These are phyloP conservation scores for Actenoides lindsayi DNA, from an alignment of 2,113 vertebrate genomes.

Conservation along the genomic window DNA sequence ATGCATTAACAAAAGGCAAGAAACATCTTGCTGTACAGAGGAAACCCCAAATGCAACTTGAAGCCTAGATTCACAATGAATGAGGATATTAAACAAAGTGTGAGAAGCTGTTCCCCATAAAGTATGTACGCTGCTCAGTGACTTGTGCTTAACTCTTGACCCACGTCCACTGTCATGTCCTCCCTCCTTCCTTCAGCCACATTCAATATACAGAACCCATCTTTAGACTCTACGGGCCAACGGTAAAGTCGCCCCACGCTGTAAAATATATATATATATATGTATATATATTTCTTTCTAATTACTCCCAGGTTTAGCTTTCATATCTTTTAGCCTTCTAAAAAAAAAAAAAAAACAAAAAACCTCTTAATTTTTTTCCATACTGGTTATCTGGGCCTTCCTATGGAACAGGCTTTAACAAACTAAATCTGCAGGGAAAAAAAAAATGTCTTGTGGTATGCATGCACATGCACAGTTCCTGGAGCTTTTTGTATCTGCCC, in stretches of 20 bases:
- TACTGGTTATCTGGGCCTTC: conserved; percentile 78
- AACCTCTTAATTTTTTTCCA: conserved; percentile 49
- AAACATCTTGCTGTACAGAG: conserved; percentile 85
- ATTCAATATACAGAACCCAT: conserved; percentile 67
- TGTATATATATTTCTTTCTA: conserved; percentile 73
- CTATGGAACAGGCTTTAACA: conserved; percentile 87
- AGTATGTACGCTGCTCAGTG: conserved; percentile 78
- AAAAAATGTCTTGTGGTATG: conserved; percentile 86
- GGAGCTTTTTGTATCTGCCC: conserved; percentile 66
- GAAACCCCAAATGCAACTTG: conserved; percentile 87
- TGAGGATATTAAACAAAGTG: conserved; percentile 83
- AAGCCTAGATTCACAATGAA: conserved; percentile 88
- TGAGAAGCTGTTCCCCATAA: conserved; percentile 88
- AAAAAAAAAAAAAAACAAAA: conserved; percentile 69
- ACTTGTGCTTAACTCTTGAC: conserved; percentile 83
- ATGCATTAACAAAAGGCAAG: conserved; percentile 96
- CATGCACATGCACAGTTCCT: conserved; percentile 98
- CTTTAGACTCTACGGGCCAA: conserved; percentile 64
- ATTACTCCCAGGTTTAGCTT: conserved; percentile 66
- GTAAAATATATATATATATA: conserved; percentile 56
- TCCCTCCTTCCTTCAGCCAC: conserved; percentile 64
- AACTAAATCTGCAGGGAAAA: conserved; percentile 86
- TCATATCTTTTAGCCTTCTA: conserved; percentile 68
- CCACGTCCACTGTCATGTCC: conserved; percentile 58
- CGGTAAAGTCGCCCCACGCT: conserved; percentile 52